Evolutionary conservation across 2,797 vertebrate species (phyloP).

Genomic region (Gallirallus australis): DNA sequence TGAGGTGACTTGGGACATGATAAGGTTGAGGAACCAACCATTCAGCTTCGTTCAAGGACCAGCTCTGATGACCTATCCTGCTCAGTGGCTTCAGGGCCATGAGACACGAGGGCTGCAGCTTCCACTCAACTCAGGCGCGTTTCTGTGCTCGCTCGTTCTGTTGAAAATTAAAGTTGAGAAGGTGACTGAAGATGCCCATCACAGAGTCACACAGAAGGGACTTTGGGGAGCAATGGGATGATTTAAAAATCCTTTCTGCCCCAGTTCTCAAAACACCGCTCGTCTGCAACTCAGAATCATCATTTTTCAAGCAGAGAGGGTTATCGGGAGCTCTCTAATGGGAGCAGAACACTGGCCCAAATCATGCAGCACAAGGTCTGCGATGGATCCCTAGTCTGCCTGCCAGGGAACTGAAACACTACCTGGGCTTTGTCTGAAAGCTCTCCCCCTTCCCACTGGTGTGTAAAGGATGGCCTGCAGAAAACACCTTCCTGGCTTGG

Average conservation of each 20-base stretch:
- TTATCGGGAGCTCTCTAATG: neutral
- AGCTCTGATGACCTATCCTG: fast-evolving
- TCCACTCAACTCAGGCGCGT: neutral
- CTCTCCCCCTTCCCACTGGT: neutral
- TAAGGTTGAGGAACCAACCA: neutral
- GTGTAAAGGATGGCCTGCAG: neutral
- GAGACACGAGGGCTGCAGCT: neutral
- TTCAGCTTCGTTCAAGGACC: neutral
- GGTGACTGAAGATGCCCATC: neutral
- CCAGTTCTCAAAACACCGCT: neutral
- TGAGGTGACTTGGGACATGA: fast-evolving
- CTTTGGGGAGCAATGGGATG: neutral
- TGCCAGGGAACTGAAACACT: neutral
- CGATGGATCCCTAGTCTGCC: neutral
- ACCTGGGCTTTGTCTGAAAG: neutral
- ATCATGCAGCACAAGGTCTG: neutral
- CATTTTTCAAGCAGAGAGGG: neutral
- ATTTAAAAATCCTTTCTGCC: neutral
- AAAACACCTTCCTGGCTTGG: neutral
- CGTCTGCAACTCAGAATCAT: neutral
- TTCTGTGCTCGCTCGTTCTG: slow-evolving; percentile 48
- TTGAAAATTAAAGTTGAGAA: slow-evolving; percentile 22
- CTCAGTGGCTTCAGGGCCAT: neutral
- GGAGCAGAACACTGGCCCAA: neutral
- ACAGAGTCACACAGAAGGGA: neutral